Evolutionary conservation across 2,113 vertebrate species (phyloP), one percentile per base, ranked within the genome.

Genomic region (Nibea albiflora): DNA sequence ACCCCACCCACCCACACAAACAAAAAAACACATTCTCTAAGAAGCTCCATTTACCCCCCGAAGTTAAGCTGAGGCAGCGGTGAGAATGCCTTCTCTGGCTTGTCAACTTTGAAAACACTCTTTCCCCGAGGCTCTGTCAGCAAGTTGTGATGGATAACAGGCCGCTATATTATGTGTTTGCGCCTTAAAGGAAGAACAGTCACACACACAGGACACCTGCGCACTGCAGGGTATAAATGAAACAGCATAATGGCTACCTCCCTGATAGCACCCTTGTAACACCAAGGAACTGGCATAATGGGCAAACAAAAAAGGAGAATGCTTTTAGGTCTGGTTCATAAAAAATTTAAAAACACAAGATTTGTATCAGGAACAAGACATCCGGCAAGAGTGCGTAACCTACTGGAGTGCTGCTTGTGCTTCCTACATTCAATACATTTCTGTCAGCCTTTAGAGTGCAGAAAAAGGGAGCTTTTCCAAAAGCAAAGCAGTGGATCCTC

Each of bases 21-120:
- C 16, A 6, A 9, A 20, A 76, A 81, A 60, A 17, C 46, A 39
- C 70, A 68, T 62, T 68, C 44, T 76, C 62, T 24, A 42, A 60
- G 47, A 76, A 78, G 15, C 64, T 76, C 57, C 66, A 82, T 86
- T 85, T 81, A 83, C 70, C 84, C 68, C 85, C 87, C 70, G 73
- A 85, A 80, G 83, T 80, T 79, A 81, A 83, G 62, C 72, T 3
- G 66, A 69, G 54, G 69, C 80, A 77, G 66, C 19, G 20, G 66
- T 47, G 52, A 86, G 57, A 76, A 74, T 64, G 63, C 31, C 19
- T 53, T 80, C 68, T 71, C 73, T 85, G 52, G 42, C 75, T 71
- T 78, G 82, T 89, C 84, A 66, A 72, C 72, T 85, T 70, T 79
- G 35, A 83, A 81, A 88, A 80, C 76, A 50, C 11, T 52, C 22